Evolutionary conservation across 53 echinoderm and acorn worm genomes (phyloP), one percentile per base, ranked within the genome.

Genomic region (Zoroaster sp.): DNA sequence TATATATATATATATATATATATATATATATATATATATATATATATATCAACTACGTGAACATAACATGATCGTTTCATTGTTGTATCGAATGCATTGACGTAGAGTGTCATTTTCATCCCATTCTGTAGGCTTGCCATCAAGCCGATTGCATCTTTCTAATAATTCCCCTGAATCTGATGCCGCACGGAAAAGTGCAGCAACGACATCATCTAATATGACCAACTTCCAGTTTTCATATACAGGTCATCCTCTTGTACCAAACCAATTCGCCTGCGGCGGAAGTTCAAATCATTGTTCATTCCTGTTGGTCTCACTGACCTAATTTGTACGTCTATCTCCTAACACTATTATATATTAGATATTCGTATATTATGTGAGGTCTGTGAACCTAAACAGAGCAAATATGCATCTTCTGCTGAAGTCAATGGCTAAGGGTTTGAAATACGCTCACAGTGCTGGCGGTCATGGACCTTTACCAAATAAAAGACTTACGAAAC

Each of bases 351-450:
- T 81, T 81, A 81, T 42, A 39, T 65, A 10, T 42, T 81, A 81
- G 66, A 39, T 65, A 10, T 42, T 35, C 40, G 66, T 32, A 44
- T 80, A 54, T 75, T 67, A 53, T 74, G 53, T 42, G 74, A 90
- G 74, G 90, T 90, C 68, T 74, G 43, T 73, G 83, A 80, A 89
- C 80, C 72, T 34, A 89, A 89, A 80, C 49, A 39, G 71, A 70
- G 73, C 80, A 59, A 40, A 40, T 63, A 53, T 28, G 54, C 40
- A 45, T 74, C 81, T 69, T 90, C 71, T 83, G 35, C 74, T 25
- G 63, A 44, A 81, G 66, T 53, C 36, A 63, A 43, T 41, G 82
- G 90, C 53, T 40, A 32, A 41, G 17, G 63, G 34, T 69, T 52
- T 73, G 43, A 55, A 54, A 71, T 72, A 55, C 74, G 46, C 63